phyloP scores from a whole-genome alignment of 2,113 vertebrate genomes.

The Silurus asotus region DNA sequence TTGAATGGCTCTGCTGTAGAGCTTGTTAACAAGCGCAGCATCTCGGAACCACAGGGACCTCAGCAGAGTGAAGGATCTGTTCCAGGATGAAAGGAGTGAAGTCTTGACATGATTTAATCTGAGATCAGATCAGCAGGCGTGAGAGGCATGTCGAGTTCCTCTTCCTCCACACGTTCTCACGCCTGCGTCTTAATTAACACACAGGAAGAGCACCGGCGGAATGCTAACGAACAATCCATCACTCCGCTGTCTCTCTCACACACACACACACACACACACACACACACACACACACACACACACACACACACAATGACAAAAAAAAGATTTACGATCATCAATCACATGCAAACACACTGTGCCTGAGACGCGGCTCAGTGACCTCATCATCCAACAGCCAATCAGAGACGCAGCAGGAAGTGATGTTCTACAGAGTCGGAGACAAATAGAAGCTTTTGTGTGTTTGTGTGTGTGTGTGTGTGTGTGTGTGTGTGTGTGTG shows the following conservation, averaged over 20 bases:
- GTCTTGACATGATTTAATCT: constrained; percentile 43
- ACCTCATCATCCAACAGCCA: constrained; percentile 33
- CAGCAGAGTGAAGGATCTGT: constrained; percentile 30
- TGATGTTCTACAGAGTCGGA: not conserved
- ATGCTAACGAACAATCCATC: constrained; percentile 44
- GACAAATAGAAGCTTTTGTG: not conserved
- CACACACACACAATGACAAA: not conserved
- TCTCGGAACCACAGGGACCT: not conserved
- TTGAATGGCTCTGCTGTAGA: not conserved
- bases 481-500: constrained; percentile 6
- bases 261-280: constrained; percentile 13
- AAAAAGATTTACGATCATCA: constrained; percentile 44
- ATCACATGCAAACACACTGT: not conserved
- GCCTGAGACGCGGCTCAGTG: not conserved
- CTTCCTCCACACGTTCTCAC: constrained; percentile 22
- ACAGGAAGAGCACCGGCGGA: constrained; percentile 7
- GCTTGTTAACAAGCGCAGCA: not conserved
- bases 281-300: constrained; percentile 11
- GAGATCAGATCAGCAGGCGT: constrained; percentile 24
- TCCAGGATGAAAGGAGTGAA: constrained; percentile 15
- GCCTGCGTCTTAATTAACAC: constrained; percentile 48
- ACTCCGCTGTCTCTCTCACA: constrained; percentile 6
- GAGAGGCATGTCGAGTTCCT: constrained; percentile 28
- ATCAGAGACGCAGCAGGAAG: constrained; percentile 9
- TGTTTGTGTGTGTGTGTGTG: not conserved